Evolutionary conservation across 2,113 vertebrate genomes (phyloP), one percentile per base, ranked within the genome.

Genomic region (Mungos mungo): DNA sequence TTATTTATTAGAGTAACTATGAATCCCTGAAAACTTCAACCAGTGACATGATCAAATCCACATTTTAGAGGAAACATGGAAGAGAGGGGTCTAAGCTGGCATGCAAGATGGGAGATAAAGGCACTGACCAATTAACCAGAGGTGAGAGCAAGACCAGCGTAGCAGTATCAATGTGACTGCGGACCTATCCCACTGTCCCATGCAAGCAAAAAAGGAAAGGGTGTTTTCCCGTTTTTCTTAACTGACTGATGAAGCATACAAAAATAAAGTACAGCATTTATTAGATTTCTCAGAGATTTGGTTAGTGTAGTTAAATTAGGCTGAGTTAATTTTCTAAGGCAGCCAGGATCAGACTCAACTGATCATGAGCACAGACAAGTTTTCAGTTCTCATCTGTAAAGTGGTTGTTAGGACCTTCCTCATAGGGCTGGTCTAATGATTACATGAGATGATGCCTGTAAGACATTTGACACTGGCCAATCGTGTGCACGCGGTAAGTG

Each of bases 291-390:
- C 35, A 16, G 45, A 60, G 5, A 33, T 71, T 89, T 23, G 7
- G 15, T 83, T n/a, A 72, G 7, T 63, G 23, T 60, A 66, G 29
- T 85, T 50, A 88, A 94, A 81, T 33, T 82, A 80, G 41, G 47
- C 35, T 77, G 10, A 79, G 31, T 84, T 86, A 66, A 86, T 95
- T 96, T 89, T 97, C 80, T 96, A 65, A 91, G 63, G 57, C 13
- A 80, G 31, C 66, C 82, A 81, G 38, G 21, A 91, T 63, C 23
- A 81, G 86, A 92, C 15, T 57, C 31, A 90, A 19, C 16, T 66
- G 38, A 93, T 90, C 9, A 63, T 74, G 63, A 88, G 21, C 13
- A 54, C 31, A 21, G 6, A 41, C 13, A 84, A 65, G 11, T 69
- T 65, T 95, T 97, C 31, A 54, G 15, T 72, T 94, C 66, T 54